Evolutionary conservation across 2,888 invertebrate genomes (phyloP).

Genomic region (Ophion ventricosus): DNA sequence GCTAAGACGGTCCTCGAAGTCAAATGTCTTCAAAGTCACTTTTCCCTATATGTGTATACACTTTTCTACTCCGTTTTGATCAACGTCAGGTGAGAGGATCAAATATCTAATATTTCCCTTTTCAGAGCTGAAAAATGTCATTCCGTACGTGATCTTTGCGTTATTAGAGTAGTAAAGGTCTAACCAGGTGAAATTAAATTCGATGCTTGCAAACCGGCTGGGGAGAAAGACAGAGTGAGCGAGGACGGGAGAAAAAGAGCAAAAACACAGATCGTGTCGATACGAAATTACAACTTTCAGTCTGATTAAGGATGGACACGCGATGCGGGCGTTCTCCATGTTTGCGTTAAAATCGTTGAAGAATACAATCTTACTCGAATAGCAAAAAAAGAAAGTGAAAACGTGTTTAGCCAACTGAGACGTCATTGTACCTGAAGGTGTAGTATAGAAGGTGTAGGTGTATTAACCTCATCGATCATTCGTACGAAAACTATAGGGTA

Average conservation of each 20-base stretch:
- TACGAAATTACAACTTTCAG: constrained; percentile 68
- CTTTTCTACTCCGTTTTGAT: background rate
- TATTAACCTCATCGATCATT: too few relatives aligned
- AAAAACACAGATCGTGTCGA: constrained; percentile 56
- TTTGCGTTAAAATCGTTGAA: background rate
- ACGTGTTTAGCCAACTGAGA: too few relatives aligned
- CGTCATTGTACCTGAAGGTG: too few relatives aligned
- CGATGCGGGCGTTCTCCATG: constrained; percentile 72
- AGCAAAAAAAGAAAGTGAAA: too few relatives aligned
- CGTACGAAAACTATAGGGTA: too few relatives aligned
- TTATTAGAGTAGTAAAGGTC: background rate
- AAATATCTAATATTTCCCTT: too few relatives aligned
- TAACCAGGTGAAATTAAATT: background rate
- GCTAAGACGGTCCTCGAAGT: too few relatives aligned
- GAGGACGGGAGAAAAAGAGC: constrained; percentile 6
- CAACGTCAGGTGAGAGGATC: too few relatives aligned
- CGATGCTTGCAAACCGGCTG: background rate
- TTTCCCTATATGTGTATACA: background rate
- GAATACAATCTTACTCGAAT: too few relatives aligned
- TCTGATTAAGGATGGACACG: constrained; percentile 73
- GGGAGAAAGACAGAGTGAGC: background rate
- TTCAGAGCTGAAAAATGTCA: too few relatives aligned
- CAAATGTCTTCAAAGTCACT: background rate
- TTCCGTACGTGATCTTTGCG: too few relatives aligned
- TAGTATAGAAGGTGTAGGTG: too few relatives aligned